Evolutionary conservation across 2,113 vertebrate genomes (phyloP).

Genomic region (Oncorhynchus keta): DNA sequence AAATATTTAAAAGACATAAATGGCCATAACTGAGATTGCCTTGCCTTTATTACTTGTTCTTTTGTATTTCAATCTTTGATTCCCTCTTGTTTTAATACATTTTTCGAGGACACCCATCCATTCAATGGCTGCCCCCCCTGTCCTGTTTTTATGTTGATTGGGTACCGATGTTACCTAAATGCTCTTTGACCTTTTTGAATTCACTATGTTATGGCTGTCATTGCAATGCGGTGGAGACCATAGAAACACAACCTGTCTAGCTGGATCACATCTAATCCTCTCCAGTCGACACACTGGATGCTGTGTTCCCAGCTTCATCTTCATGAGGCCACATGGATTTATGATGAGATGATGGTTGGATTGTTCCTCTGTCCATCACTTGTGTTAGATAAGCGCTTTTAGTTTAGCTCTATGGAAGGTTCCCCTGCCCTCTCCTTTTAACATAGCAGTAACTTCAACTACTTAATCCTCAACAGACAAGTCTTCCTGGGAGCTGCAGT

Average conservation of each 20-base stretch:
- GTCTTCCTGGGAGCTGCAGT: slow-evolving; percentile 69
- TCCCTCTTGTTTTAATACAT: slow-evolving; percentile 69
- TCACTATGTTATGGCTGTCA: slow-evolving; percentile 48
- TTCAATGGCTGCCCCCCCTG: slow-evolving; percentile 64
- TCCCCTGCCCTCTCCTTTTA: slow-evolving; percentile 48
- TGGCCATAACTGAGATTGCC: slow-evolving; percentile 85
- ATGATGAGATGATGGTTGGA: slow-evolving; percentile 7
- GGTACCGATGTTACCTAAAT: slow-evolving; percentile 56
- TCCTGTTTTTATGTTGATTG: slow-evolving; percentile 63
- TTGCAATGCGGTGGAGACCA: slow-evolving; percentile 13
- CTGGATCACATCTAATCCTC: slow-evolving; percentile 40
- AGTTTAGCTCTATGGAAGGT: slow-evolving; percentile 30
- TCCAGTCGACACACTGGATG: slow-evolving; percentile 57
- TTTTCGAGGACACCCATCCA: slow-evolving; percentile 71
- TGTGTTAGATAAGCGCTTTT: slow-evolving; percentile 8
- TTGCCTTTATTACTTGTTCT: slow-evolving; percentile 84
- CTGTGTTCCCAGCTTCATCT: slow-evolving; percentile 31
- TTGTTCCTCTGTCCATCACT: slow-evolving; percentile 7
- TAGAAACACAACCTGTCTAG: slow-evolving; percentile 45
- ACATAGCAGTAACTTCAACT: slow-evolving; percentile 52
- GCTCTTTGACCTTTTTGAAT: slow-evolving; percentile 25
- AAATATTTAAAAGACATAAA: slow-evolving; percentile 78
- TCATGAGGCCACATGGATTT: slow-evolving; percentile 15
- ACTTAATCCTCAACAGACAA: slow-evolving; percentile 48
- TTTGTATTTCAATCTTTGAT: slow-evolving; percentile 67